Conservation (phyloP, 2,113 vertebrate genomes). For the Semnopithecus entellus region DNA sequence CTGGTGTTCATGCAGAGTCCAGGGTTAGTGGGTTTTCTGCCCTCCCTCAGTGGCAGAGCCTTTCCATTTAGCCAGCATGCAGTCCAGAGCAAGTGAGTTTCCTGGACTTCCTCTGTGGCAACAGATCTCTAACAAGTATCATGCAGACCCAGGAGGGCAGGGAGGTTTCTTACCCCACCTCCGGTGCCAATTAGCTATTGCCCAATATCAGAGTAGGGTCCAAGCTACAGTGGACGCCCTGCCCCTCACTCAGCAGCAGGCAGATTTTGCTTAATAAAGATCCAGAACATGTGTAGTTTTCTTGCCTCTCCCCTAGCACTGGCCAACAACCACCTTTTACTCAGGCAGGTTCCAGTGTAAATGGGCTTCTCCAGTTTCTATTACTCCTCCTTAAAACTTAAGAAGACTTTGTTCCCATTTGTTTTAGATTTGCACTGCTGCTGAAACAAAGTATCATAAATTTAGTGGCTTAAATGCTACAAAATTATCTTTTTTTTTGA, state of each 20-base stretch:
- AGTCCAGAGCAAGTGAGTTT: background rate
- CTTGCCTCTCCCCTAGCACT: background rate
- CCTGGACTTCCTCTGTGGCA: background rate
- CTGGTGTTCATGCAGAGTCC: background rate
- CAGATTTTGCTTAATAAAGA: background rate
- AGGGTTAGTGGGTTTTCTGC: background rate
- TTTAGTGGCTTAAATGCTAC: background rate
- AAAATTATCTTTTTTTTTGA: background rate
- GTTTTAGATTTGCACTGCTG: background rate
- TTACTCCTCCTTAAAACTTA: background rate
- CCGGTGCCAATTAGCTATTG: background rate
- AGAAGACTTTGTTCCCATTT: background rate
- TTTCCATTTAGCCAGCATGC: background rate
- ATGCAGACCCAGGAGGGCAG: background rate
- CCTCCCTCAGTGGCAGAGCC: background rate
- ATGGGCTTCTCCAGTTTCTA: background rate
- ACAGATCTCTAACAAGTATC: background rate
- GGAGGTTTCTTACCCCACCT: background rate
- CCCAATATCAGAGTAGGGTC: background rate
- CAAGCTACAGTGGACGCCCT: background rate
- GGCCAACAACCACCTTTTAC: background rate
- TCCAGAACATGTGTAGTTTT: background rate
- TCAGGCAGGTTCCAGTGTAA: background rate
- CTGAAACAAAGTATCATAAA: background rate
- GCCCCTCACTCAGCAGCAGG: background rate